Evolutionary conservation across 2,113 vertebrate genomes (phyloP), one percentile per base, ranked within the genome.

Genomic region (Stegastes partitus): DNA sequence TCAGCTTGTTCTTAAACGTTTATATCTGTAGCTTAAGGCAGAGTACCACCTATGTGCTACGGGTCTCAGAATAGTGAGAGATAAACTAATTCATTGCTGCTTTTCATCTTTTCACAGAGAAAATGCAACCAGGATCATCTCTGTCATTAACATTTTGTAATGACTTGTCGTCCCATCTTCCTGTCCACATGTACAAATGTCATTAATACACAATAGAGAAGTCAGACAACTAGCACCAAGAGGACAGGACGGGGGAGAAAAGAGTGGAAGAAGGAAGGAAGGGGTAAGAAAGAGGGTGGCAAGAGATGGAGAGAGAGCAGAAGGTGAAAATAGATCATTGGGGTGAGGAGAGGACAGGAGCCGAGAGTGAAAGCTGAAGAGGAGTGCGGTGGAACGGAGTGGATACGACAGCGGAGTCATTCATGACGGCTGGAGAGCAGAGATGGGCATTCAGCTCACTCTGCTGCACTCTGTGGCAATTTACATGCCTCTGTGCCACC

Each of bases 401-500:
- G 67, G 39, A 79, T 72, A 53, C 72, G 86, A 86, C 83, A 77
- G 68, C 34, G 6, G 68, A 76, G 80, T 83, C 82, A 77, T 86
- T 86, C 82, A 77, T 28, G 73, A 68, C 19, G 39, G 73, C 81
- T 75, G 69, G 63, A n/a, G 66, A 85, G 85, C 77, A 87, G 49
- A 77, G 81, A 68, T 66, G 65, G 50, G 66, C 77, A 73, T 84
- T 87, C 78, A 73, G 80, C 84, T 85, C 71, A 61, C 83, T 84
- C 74, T 77, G 37, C 31, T 69, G 65, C 76, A 73, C 81, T 81
- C 69, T 49, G 57, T 59, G 74, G 51, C 84, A 77, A 87, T 88
- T 89, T 77, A 73, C 73, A 83, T 83, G 84, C 76, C 76, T 79
- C 62, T 26, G 9, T 87, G 77, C 67, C 77, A 89, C 82, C 83